Evolutionary conservation across 2,113 vertebrate genomes (phyloP), one percentile per base, ranked within the genome.

Genomic region (Anhinga rufa): DNA sequence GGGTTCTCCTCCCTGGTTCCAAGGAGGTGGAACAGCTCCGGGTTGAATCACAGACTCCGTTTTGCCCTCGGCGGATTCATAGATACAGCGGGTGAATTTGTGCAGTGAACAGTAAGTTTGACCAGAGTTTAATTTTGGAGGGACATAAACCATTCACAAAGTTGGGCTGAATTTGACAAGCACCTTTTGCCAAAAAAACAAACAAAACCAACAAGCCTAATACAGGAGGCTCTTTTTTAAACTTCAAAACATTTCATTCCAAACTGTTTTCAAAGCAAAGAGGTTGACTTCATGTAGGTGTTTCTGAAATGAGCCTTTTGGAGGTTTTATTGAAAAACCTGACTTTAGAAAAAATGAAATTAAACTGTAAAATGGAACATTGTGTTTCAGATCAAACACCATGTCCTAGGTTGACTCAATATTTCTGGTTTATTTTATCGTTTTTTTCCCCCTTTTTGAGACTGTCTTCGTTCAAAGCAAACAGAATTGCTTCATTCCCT

Each of bases 221-320:
- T 57, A 96, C 95, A 97, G 96, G 94, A 96, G 95, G 90, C 87
- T 96, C 96, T 96, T 97, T 96, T 94, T 94, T 7, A 77, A 93
- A 92, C 93, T 96, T 94, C 90, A 95, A 94, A 96, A 95, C 94
- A 82, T 95, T 95, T 96, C 88, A 86, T 93, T 95, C 94, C 85
- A 60, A 96, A 95, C 82, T 95, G 90, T 97, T 97, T 96, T 96
- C 95, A 95, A 94, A 97, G 95, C 92, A 97, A 88, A 96, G 87
- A 86, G 72, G 90, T 71, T 94, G 90, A 96, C 86, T 96, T 92
- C 93, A 71, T 20, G 76, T 88, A 96, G 93, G 95, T 95, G 95
- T 96, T 97, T 95, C 88, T 96, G 95, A 97, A 96, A 96, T 78
- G 92, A 95, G 68, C 88, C 94, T 95, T 96, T 97, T 97, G 96